phyloP scores from a whole-genome alignment of 2,888 invertebrate genomes.

The Malachius bipustulatus region DNA sequence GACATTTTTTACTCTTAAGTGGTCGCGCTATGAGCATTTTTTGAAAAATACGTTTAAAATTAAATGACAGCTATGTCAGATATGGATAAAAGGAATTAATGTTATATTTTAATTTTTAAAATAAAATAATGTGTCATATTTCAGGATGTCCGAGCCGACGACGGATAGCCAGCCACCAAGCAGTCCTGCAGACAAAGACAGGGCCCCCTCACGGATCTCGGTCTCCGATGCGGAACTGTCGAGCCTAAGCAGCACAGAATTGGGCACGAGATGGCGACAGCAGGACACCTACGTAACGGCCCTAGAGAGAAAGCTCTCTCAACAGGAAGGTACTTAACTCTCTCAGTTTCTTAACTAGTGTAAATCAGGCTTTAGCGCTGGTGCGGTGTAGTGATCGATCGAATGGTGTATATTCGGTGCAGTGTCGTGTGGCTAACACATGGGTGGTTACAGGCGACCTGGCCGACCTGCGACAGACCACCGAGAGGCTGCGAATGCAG shows the following conservation, averaged over 20 bases:
- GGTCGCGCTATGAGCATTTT: too few relatives aligned
- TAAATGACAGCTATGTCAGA: too few relatives aligned
- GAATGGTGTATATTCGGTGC: slow-evolving; percentile 23
- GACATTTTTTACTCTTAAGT: too few relatives aligned
- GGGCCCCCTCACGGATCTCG: slow-evolving; percentile 43
- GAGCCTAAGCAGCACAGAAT: slow-evolving; percentile 50
- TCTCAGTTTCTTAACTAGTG: slow-evolving; percentile 31
- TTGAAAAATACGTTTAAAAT: too few relatives aligned
- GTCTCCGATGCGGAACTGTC: slow-evolving; percentile 54
- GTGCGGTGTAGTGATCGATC: slow-evolving; percentile 4
- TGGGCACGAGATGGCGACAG: slow-evolving; percentile 58
- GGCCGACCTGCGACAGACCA: slow-evolving; percentile 60
- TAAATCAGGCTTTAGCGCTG: neutral
- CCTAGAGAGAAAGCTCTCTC: slow-evolving; percentile 60
- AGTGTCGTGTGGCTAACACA: slow-evolving; percentile 22
- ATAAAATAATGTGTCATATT: too few relatives aligned
- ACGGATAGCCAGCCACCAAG: slow-evolving; percentile 28
- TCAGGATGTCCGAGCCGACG: slow-evolving; percentile 30
- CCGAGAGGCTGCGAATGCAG: slow-evolving; percentile 70
- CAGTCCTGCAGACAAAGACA: slow-evolving; percentile 41
- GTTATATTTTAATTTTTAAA: too few relatives aligned
- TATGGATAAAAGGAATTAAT: too few relatives aligned
- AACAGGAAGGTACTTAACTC: slow-evolving; percentile 62
- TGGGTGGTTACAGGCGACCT: slow-evolving; percentile 50
- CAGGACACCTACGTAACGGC: slow-evolving; percentile 66